Percentiles rank a stretch among this genome's conserved stretches.
phyloP scores from a whole-genome alignment of 2,113 vertebrate genomes.

The Pongo abelii region DNA sequence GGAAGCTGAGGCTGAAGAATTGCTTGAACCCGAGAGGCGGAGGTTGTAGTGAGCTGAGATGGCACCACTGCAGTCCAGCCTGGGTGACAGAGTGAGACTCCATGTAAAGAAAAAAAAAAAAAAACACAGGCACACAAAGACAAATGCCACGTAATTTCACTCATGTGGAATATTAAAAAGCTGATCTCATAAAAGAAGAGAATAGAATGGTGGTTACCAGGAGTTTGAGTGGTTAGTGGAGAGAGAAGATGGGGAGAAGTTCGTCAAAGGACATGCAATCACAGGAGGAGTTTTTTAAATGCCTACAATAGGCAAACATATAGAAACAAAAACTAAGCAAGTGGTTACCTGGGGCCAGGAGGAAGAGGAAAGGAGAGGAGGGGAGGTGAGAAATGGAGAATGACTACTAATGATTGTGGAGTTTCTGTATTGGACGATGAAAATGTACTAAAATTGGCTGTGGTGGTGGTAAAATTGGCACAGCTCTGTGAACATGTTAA shows the following conservation, averaged over 20 bases:
- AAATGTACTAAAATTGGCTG: not conserved
- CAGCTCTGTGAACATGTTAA: not conserved
- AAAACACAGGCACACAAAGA: too few species aligned
- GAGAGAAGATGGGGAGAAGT: not conserved
- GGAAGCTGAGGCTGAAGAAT: too few species aligned
- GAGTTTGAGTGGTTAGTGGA: not conserved
- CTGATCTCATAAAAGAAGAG: not conserved
- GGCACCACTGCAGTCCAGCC: too few species aligned
- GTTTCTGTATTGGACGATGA: not conserved
- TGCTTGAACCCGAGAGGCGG: too few species aligned
- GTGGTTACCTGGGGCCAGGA: not conserved
- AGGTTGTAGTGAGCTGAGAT: too few species aligned
- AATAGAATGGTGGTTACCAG: not conserved
- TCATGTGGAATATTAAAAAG: not conserved
- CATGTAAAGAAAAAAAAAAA: too few species aligned
- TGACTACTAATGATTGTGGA: not conserved
- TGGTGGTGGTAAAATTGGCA: not conserved
- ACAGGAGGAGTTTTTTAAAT: not conserved
- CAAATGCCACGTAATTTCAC: not conserved
- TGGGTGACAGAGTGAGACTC: too few species aligned
- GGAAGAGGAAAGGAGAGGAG: not conserved
- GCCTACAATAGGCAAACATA: not conserved
- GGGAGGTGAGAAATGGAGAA: not conserved
- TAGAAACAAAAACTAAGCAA: not conserved
- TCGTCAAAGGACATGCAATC: not conserved